Conservation (phyloP, 1,140 invertebrate species). For the Campoletis sonorensis region DNA sequence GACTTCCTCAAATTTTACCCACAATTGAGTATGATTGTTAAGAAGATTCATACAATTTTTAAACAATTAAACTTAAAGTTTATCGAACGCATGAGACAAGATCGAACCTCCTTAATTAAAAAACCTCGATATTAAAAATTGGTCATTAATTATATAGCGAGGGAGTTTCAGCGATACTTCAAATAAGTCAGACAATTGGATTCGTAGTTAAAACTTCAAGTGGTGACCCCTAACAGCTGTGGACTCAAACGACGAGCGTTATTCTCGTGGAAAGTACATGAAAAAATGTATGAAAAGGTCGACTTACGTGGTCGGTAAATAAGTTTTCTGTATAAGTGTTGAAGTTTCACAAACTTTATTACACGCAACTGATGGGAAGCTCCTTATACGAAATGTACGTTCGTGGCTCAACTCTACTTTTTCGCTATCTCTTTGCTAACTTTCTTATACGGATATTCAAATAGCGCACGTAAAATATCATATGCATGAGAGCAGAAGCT, state of each 20-base stretch:
- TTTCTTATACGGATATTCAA: constrained; percentile 3
- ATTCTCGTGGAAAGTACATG: background rate
- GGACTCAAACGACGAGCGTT: background rate
- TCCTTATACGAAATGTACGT: background rate
- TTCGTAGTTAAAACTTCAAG: background rate
- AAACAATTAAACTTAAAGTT: no score
- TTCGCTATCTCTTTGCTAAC: background rate
- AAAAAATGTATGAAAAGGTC: background rate
- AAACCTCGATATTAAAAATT: no score
- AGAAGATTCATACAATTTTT: no score
- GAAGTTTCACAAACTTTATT: background rate
- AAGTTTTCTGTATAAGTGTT: constrained; percentile 2
- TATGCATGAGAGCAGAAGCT: constrained; percentile 2
- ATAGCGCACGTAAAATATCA: constrained; percentile 3
- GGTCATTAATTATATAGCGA: no score
- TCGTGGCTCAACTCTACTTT: background rate
- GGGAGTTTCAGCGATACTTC: no score
- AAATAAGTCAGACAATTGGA: background rate
- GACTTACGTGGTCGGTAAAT: background rate
- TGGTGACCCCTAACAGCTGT: background rate
- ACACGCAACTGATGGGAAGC: background rate
- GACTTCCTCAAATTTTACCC: no score
- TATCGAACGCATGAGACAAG: no score
- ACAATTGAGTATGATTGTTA: no score
- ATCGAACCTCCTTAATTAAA: no score